Base-by-base conservation (phyloP, 2,888 invertebrate species). In the Stenurella melanura region DNA sequence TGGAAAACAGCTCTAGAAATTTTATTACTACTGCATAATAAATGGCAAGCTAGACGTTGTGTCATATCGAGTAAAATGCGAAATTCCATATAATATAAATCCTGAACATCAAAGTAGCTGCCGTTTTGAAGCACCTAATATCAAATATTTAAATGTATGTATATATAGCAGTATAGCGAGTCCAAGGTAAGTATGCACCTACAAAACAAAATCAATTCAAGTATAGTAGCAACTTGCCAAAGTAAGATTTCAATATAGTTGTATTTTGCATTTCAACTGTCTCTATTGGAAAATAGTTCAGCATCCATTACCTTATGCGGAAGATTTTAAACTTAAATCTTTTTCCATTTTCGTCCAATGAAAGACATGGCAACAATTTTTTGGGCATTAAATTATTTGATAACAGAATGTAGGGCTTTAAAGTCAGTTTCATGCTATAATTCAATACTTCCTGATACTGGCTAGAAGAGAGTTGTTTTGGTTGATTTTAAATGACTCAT, bases 71-170 rank as follows among this genome's bases (percentile, higher is more conserved):
- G 30, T 30, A 61, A 61, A 61, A 61, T 61, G n/a, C 17, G 30
- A 61, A 6, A 30, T 61, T 61, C 30, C n/a, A n/a, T 61, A 30
- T 30, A 30, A 30, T 30, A 61, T 61, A 50, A 61, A 61, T 61
- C 61, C 26, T 11, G 15, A 61, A 34, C 34, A 61, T 61, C 61
- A 61, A 61, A 61, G 61, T 61, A 61, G 34, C 61, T 61, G 61
- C n/a, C 61, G 61, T 34, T 61, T 30, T 11, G 61, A 17, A 61
- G 61, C 7, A 34, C n/a, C 61, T 61, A 30, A 61, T 34, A 61
- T 61, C 61, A 61, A 61, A 61, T 61, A 61, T 61, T 61, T 30
- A 61, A 61, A 61, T 61, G 34, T 61, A 61, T 30, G 15, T 34
- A 61, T 61, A n/a, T 30, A n/a, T 34, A 61, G 21, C 30, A 30